Evolutionary conservation across 2,113 vertebrate genomes (phyloP).

Genomic region (Cephalopholis sonnerati): DNA sequence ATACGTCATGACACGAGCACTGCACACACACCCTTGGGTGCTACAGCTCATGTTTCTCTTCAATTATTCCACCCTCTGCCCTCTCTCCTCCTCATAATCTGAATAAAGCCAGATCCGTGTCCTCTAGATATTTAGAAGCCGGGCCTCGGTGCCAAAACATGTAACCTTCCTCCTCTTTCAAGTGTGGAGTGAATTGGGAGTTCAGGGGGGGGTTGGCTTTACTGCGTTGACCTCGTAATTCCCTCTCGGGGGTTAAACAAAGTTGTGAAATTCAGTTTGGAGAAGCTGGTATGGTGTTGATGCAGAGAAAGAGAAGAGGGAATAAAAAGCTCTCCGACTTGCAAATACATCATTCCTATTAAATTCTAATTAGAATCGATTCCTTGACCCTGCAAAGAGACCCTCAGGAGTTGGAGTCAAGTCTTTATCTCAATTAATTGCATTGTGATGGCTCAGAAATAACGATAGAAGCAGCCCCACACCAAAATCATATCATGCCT

Average conservation of each 20-base stretch:
- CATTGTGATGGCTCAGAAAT: conserved; percentile 56
- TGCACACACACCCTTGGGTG: conserved; percentile 52
- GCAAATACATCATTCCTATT: conserved; percentile 56
- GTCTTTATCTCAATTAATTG: conserved; percentile 64
- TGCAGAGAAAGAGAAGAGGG: neutral
- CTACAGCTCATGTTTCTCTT: conserved; percentile 65
- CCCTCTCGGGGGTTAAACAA: conserved; percentile 47
- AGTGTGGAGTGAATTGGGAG: conserved; percentile 52
- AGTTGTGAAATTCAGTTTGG: conserved; percentile 55
- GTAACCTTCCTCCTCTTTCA: conserved; percentile 67
- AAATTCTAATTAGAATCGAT: conserved; percentile 63
- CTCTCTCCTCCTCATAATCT: conserved; percentile 60
- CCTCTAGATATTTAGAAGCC: conserved; percentile 77
- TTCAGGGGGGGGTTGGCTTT: conserved; percentile 18
- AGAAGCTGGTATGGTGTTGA: neutral
- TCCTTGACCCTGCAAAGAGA: conserved; percentile 54
- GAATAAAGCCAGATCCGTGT: conserved; percentile 67
- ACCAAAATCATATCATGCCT: neutral
- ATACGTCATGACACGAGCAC: conserved; percentile 31
- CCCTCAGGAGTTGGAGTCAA: conserved; percentile 38
- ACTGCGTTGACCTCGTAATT: conserved; percentile 52
- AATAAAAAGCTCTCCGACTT: conserved; percentile 16
- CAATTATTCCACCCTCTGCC: conserved; percentile 75
- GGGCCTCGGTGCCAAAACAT: conserved; percentile 66
- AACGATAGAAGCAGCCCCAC: conserved; percentile 43